Conservation (phyloP, 2,113 vertebrate genomes). For the Halcyon senegalensis region DNA sequence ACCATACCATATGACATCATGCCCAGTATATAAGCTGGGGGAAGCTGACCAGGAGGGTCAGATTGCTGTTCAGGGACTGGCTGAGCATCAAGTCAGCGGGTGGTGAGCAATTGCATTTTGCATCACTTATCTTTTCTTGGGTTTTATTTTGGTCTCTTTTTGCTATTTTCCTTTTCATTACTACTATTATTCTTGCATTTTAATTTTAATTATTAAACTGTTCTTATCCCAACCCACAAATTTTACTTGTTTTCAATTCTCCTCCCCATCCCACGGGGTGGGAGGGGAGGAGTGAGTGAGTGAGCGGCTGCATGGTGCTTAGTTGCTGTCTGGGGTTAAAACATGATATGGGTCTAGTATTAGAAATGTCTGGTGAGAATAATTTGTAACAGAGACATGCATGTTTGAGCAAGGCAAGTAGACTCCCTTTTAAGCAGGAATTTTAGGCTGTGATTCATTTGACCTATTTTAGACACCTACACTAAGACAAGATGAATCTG, state of each 20-base stretch:
- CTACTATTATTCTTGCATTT: background rate
- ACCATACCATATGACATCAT: background rate
- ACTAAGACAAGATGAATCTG: slow-evolving; percentile 9
- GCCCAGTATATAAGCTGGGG: background rate
- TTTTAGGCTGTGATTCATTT: slow-evolving; percentile 58
- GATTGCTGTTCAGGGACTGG: background rate
- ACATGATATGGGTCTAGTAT: background rate
- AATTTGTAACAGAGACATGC: accelerated
- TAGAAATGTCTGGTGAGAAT: background rate
- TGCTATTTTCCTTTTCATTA: background rate
- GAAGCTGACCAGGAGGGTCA: background rate
- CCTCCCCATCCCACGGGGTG: background rate
- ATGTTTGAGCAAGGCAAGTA: background rate
- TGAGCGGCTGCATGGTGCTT: background rate
- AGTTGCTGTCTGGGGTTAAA: background rate
- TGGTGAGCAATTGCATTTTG: background rate
- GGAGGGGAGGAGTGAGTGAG: background rate
- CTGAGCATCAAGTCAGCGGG: background rate
- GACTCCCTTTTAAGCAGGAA: background rate
- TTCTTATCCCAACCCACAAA: background rate
- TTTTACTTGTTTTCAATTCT: background rate
- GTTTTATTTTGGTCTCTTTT: background rate
- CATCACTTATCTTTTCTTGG: background rate
- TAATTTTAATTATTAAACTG: background rate
- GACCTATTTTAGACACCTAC: slow-evolving; percentile 65